These are phyloP conservation scores for Betta splendens DNA, from an alignment of 2,797 vertebrate species.

Conservation along the genomic window DNA sequence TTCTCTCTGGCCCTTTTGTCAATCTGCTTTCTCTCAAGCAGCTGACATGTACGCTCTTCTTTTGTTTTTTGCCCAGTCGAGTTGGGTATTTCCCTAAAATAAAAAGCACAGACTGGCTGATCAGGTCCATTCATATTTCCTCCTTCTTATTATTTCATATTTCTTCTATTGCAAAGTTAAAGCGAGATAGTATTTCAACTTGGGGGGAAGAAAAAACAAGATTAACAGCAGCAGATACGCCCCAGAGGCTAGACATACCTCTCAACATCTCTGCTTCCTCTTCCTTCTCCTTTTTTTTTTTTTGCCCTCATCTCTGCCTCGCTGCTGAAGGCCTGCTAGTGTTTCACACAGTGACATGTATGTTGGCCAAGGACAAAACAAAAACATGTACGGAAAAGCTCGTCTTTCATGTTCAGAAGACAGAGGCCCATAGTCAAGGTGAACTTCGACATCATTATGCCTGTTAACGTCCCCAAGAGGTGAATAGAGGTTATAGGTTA, in stretches of 20 bases:
- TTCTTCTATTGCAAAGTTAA: slow-evolving; percentile 33
- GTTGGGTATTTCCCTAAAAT: slow-evolving; percentile 54
- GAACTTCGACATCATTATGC: slow-evolving; percentile 5
- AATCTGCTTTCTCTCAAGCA: slow-evolving; percentile 57
- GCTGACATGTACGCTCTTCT: slow-evolving; percentile 60
- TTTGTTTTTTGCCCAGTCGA: slow-evolving; percentile 56
- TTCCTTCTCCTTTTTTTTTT: slow-evolving; percentile 11
- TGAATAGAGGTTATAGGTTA: not conserved
- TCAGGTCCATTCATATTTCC: slow-evolving; percentile 13
- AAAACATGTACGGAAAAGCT: not conserved
- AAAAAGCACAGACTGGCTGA: slow-evolving; percentile 27
- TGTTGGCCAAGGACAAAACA: slow-evolving; percentile 25
- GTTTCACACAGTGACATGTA: slow-evolving; percentile 39
- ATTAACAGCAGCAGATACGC: slow-evolving; percentile 50
- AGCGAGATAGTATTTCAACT: slow-evolving; percentile 65
- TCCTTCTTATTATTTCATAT: slow-evolving; percentile 44
- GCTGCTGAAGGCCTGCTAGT: slow-evolving; percentile 1
- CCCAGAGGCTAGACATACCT: slow-evolving; percentile 54
- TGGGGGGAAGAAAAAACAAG: slow-evolving; percentile 47
- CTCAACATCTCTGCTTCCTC: slow-evolving; percentile 42
- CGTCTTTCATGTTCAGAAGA: not conserved
- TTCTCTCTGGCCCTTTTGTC: no score
- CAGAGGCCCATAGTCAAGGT: not conserved
- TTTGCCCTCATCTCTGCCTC: slow-evolving; percentile 1
- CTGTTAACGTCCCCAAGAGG: not conserved